Percentiles rank a stretch among this genome's conserved stretches.
Evolutionary conservation across 2,113 vertebrate genomes (phyloP).

Genomic region (Sclerurus mexicanus): DNA sequence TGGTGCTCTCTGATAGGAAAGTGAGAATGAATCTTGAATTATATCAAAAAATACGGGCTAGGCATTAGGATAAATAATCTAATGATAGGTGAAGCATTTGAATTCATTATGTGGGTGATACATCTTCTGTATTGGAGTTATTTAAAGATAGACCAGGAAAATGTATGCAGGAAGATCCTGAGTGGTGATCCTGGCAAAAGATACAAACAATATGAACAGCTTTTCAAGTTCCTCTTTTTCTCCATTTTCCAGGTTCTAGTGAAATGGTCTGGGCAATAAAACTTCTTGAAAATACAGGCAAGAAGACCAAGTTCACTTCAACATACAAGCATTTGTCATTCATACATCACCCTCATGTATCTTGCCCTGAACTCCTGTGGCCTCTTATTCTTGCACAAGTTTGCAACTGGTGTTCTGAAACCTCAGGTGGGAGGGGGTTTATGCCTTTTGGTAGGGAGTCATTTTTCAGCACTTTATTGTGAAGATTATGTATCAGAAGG

Average conservation of each 20-base stretch:
- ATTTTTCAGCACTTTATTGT: conserved; percentile 21
- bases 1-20: background rate
- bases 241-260: background rate
- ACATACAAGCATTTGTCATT: rapidly evolving
- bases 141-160: background rate
- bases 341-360: rapidly evolving
- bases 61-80: background rate
- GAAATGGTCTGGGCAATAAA: background rate
- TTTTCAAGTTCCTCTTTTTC: background rate
- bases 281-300: background rate
- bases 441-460: background rate
- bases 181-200: background rate
- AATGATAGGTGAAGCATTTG: background rate
- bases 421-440: rapidly evolving
- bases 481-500: conserved; percentile 37
- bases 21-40: background rate
- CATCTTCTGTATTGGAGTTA: background rate
- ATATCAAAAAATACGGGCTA: background rate
- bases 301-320: background rate
- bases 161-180: background rate
- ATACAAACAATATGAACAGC: rapidly evolving
- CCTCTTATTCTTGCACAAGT: background rate
- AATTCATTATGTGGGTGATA: background rate
- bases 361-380: background rate
- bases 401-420: background rate